A percentile compares a stretch with the other conserved stretches of the same genome.
Evolutionary conservation across 2,797 vertebrate genomes (phyloP).

Genomic region (Phrynocephalus vlangalii): DNA sequence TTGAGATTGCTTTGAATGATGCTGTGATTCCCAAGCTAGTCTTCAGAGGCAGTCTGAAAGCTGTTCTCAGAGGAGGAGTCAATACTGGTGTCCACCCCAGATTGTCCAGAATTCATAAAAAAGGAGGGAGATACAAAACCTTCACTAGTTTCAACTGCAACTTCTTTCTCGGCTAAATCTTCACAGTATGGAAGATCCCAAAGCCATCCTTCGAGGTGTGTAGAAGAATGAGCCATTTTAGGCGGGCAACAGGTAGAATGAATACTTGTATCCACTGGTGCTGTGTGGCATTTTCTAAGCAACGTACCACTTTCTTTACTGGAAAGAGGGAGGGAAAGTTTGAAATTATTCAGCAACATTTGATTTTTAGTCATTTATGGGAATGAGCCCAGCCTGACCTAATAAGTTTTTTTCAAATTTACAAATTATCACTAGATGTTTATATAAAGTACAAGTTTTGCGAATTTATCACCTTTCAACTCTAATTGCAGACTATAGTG

Average conservation of each 20-base stretch:
- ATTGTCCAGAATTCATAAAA: slow-evolving; percentile 57
- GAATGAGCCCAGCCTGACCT: background rate
- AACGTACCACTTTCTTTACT: slow-evolving; percentile 66
- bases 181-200: slow-evolving; percentile 76
- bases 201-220: slow-evolving; percentile 79
- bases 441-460: background rate
- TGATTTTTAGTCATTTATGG: background rate
- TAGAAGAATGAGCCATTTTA: slow-evolving; percentile 74
- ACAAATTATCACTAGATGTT: background rate
- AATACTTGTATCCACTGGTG: slow-evolving; percentile 59
- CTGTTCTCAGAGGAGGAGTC: slow-evolving; percentile 70
- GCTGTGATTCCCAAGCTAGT: slow-evolving; percentile 45
- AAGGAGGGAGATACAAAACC: slow-evolving; percentile 41
- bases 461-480: too few relatives aligned
- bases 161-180: slow-evolving; percentile 36
- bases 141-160: slow-evolving; percentile 28
- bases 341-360: background rate
- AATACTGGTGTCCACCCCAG: slow-evolving; percentile 63
- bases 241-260: slow-evolving; percentile 54
- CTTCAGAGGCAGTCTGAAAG: slow-evolving; percentile 69
- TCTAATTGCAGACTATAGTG: too few relatives aligned
- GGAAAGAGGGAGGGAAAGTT: slow-evolving; percentile 14
- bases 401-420: background rate
- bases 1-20: slow-evolving; percentile 43
- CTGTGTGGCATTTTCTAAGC: slow-evolving; percentile 79